Evolutionary conservation across 2,113 vertebrate species (phyloP).

Genomic region (Tychaedon coryphoeus): DNA sequence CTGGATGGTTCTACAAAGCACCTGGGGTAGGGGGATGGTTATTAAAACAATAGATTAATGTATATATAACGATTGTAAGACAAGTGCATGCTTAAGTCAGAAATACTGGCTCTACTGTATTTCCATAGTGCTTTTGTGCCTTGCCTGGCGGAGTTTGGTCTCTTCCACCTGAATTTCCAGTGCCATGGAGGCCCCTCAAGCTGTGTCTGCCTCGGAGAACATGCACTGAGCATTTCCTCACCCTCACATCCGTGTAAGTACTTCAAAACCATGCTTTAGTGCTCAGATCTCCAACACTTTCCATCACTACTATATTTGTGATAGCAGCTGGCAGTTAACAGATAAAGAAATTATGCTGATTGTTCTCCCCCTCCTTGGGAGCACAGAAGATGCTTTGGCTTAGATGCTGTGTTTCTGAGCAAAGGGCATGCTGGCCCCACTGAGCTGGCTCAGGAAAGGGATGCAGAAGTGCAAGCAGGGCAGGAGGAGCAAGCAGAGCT

Average conservation of each 20-base stretch:
- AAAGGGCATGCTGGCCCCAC: rapidly evolving
- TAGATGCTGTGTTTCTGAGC: not conserved
- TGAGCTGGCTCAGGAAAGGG: not conserved
- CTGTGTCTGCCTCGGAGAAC: rapidly evolving
- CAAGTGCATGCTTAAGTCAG: rapidly evolving
- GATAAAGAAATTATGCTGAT: not conserved
- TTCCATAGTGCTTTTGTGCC: not conserved
- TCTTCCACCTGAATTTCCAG: not conserved
- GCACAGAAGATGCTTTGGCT: no score
- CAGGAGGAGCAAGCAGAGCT: rapidly evolving
- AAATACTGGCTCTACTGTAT: not conserved
- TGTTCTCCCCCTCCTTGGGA: not conserved
- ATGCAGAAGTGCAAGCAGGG: not conserved
- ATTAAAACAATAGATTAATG: not conserved
- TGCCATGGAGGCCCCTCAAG: not conserved
- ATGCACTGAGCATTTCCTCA: rapidly evolving
- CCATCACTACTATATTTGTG: not conserved
- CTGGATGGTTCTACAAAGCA: not conserved
- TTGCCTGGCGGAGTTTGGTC: not conserved
- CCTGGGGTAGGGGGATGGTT: not conserved
- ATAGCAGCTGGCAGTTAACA: not conserved
- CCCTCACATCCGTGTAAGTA: rapidly evolving
- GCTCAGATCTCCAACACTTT: rapidly evolving
- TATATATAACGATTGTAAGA: not conserved
- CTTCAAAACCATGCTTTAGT: not conserved